phyloP scores from a whole-genome alignment of 2,888 invertebrate species.

The Patella depressa region DNA sequence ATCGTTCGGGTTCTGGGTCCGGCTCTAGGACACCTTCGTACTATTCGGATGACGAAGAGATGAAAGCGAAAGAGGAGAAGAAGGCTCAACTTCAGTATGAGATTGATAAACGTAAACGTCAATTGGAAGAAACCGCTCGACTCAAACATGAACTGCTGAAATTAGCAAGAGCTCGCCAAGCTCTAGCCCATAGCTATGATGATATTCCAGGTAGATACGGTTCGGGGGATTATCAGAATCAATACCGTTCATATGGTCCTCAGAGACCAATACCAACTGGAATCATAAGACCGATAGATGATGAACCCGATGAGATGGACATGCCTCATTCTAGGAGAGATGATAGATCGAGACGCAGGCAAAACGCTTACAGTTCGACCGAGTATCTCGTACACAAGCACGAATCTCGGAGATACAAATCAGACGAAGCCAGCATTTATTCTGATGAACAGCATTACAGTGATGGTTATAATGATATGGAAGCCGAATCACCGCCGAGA shows the following conservation, averaged over 20 bases:
- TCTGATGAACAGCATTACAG: slow-evolving; percentile 20
- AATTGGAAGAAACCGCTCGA: slow-evolving; percentile 76
- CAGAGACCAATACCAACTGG: slow-evolving; percentile 58
- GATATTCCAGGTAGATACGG: slow-evolving; percentile 54
- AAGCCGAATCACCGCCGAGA: slow-evolving; percentile 25
- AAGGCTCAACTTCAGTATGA: slow-evolving; percentile 77
- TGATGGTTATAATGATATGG: slow-evolving; percentile 15
- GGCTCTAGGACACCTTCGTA: slow-evolving; percentile 36
- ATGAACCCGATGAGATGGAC: slow-evolving; percentile 41
- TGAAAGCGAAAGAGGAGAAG: slow-evolving; percentile 75
- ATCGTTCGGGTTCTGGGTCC: slow-evolving; percentile 25
- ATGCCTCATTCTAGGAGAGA: not conserved
- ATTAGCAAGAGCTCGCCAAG: slow-evolving; percentile 55
- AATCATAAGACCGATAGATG: slow-evolving; percentile 69
- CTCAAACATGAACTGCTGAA: slow-evolving; percentile 73
- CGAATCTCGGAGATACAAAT: slow-evolving; percentile 51
- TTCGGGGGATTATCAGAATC: slow-evolving; percentile 14
- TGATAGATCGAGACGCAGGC: slow-evolving; percentile 6
- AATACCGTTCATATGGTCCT: not conserved
- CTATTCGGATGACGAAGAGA: slow-evolving; percentile 73
- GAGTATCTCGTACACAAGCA: slow-evolving; percentile 70
- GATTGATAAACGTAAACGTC: slow-evolving; percentile 76
- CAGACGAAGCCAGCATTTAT: slow-evolving; percentile 43
- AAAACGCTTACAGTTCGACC: slow-evolving; percentile 60
- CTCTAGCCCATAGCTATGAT: slow-evolving; percentile 61